Evolutionary conservation across 2,113 vertebrate species (phyloP).

Genomic region (Gavia stellata): DNA sequence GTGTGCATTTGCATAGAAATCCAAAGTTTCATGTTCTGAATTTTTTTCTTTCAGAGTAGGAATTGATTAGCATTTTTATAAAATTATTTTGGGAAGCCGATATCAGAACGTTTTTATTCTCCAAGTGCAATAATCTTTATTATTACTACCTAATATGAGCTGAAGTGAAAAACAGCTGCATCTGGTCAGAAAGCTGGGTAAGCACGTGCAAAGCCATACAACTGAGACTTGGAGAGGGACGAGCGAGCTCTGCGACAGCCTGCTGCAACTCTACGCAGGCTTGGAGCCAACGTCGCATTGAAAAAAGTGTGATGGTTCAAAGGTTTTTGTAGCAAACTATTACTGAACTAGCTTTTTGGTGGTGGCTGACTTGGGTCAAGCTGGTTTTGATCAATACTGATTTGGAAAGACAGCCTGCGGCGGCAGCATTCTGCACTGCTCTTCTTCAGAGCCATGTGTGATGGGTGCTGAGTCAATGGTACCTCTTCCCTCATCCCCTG

Average conservation of each 20-base stretch:
- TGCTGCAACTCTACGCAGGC: not conserved
- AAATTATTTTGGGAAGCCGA: not conserved
- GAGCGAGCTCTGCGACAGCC: not conserved
- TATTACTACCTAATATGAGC: not conserved
- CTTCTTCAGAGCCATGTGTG: rapidly evolving
- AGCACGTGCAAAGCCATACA: not conserved
- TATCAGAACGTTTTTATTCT: not conserved
- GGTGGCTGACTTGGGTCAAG: not conserved
- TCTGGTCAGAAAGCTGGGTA: not conserved
- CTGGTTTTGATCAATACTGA: not conserved
- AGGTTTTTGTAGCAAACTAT: not conserved
- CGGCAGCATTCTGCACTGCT: not conserved
- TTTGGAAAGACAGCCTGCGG: not conserved
- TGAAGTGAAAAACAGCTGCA: not conserved
- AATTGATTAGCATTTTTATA: not conserved
- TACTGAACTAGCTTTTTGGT: not conserved
- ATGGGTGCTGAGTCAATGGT: rapidly evolving
- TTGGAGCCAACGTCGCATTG: not conserved
- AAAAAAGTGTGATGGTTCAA: not conserved
- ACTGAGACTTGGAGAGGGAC: not conserved
- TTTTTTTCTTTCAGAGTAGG: not conserved
- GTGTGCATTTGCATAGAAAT: not conserved
- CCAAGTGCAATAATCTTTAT: not conserved
- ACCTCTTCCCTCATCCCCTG: not conserved
- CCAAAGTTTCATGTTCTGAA: not conserved